Conservation (phyloP, 2,888 invertebrate genomes). For the Nebria brevicollis region DNA sequence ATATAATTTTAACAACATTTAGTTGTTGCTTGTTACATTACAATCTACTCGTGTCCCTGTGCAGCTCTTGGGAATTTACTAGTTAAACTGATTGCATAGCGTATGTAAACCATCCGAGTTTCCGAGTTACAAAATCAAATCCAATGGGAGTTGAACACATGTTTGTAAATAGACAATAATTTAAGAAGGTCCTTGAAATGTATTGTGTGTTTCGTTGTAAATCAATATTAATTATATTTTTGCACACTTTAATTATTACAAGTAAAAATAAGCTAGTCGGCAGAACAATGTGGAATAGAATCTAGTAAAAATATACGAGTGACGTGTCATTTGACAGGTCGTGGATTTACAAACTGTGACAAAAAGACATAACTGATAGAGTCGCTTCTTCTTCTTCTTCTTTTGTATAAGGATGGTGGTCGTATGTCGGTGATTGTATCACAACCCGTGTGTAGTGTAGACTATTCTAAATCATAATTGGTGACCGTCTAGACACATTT, state of each 20-base stretch:
- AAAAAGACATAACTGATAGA: background rate
- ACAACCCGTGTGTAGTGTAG: slow-evolving; percentile 12
- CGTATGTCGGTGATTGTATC: slow-evolving; percentile 32
- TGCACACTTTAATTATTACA: too few species aligned
- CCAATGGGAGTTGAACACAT: slow-evolving; percentile 27
- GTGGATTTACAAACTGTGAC: background rate
- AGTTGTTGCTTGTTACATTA: slow-evolving; percentile 36
- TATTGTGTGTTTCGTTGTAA: too few species aligned
- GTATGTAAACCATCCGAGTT: slow-evolving; percentile 6
- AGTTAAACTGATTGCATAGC: background rate
- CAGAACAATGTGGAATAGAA: background rate
- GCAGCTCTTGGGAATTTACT: background rate
- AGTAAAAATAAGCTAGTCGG: too few species aligned
- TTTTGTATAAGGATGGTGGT: background rate
- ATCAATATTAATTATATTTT: too few species aligned
- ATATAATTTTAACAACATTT: slow-evolving; percentile 47
- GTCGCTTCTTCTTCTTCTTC: slow-evolving; percentile 25
- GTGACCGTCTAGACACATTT: slow-evolving; percentile 41
- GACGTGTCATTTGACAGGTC: slow-evolving; percentile 44
- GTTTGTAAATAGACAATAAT: slow-evolving; percentile 33
- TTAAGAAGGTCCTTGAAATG: background rate
- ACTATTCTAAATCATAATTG: slow-evolving; percentile 46
- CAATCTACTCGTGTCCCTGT: background rate
- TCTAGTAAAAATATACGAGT: background rate
- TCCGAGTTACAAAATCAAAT: slow-evolving; percentile 2